Conservation (phyloP, 2,113 vertebrate genomes). For the Leucoraja erinaceus region DNA sequence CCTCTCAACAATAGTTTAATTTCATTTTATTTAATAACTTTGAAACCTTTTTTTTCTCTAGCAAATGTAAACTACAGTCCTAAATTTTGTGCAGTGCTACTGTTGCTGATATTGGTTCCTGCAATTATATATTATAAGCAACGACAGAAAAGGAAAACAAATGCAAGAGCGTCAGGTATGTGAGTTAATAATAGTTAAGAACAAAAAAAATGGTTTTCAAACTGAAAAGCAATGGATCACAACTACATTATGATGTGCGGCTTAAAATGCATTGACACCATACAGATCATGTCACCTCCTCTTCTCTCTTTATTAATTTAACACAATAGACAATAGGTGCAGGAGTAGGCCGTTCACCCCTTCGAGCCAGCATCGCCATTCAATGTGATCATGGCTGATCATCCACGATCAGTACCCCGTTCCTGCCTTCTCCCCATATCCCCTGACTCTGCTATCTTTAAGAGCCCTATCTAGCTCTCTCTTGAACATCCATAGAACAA, state of each 20-base stretch:
- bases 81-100: too few species aligned
- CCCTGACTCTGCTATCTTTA: too few species aligned
- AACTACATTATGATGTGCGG: background rate
- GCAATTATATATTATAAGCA: background rate
- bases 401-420: too few species aligned
- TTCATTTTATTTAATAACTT: background rate
- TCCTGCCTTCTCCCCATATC: too few species aligned
- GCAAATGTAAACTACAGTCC: background rate
- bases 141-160: background rate
- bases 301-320: background rate
- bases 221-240: background rate
- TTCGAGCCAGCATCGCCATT: too few species aligned
- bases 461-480: too few species aligned
- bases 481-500: too few species aligned
- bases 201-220: background rate
- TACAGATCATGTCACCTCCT: background rate
- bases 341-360: too few species aligned
- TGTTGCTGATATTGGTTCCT: background rate
- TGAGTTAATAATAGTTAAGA: background rate
- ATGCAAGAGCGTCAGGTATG: background rate
- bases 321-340: too few species aligned
- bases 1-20: background rate
- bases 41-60: background rate
- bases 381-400: too few species aligned
- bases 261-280: background rate